Evolutionary conservation across 2,113 vertebrate genomes (phyloP), one percentile per base, ranked within the genome.

Genomic region (Marmota flaviventris): DNA sequence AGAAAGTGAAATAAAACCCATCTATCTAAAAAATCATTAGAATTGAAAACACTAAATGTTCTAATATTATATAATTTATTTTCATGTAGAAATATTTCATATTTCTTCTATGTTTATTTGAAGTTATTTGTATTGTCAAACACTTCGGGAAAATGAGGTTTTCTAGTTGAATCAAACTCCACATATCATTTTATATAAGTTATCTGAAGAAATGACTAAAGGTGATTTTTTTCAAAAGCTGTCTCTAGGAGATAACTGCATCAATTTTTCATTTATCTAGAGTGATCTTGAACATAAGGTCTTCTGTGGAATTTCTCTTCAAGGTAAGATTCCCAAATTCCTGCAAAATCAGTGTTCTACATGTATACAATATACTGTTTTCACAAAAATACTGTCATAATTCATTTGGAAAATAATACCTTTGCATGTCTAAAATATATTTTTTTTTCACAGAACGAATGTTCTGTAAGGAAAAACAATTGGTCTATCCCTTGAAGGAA

Each of bases 1-100:
- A 73, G 63, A 84, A 96, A 95, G 56, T 77, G 20, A 94, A 94
- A 72, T 84, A 85, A 97, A 95, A 76, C 34, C 69, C 42, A 91
- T 39, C 70, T 86, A 37, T 45, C 8, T 69, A 84, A 86, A 63
- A 86, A 87, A 73, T 89, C 76, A 63, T 27, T 67, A 86, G 13
- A 81, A 67, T 20, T n/a, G n/a, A 61, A 93, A 89, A 67, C 37
- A 91, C 29, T 94, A 81, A 29, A 24, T 75, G 61, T 70, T 86
- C 69, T 13, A 51, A 9, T 61, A 6, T 82, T 89, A 56, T 14
- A 42, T 48, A 83, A 96, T 92, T 95, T 91, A 14, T 51, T 93
- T 91, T 86, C 37, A 51, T 91, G 86, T 67, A 63, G 9, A 42
- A 83, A 14, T 83, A 79, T 34, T 92, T 29, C 20, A 2, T n/a